These are phyloP conservation scores for Rhadina sibilatrix DNA, from an alignment of 2,113 vertebrate species.

Conservation along the genomic window DNA sequence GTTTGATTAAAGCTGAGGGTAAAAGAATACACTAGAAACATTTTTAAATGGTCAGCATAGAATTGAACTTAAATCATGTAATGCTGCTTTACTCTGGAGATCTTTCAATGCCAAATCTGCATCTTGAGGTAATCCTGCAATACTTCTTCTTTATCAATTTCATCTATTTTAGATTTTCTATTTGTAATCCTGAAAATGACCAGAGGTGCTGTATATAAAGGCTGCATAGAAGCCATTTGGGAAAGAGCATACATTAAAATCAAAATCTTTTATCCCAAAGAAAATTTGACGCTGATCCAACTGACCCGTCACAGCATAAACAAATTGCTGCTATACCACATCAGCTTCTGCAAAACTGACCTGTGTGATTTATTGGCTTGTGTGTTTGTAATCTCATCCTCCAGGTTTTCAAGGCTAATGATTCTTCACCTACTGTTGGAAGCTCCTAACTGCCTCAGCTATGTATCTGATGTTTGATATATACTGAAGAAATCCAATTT, in stretches of 20 bases:
- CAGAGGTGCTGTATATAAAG: neutral
- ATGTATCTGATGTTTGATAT: neutral
- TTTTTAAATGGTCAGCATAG: neutral
- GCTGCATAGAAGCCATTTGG: neutral
- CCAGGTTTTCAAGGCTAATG: constrained; percentile 17
- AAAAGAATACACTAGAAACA: neutral
- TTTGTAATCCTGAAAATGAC: constrained; percentile 2
- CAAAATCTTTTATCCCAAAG: neutral
- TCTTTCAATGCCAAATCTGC: neutral
- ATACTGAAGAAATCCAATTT: neutral
- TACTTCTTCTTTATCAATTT: constrained; percentile 23
- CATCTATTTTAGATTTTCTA: neutral
- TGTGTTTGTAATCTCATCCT: constrained; percentile 23
- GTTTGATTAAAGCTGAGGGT: neutral
- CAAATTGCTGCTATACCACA: neutral
- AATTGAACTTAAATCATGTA: neutral
- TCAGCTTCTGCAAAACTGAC: neutral
- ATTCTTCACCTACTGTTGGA: neutral
- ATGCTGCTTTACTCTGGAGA: neutral
- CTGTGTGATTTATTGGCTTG: constrained; percentile 24
- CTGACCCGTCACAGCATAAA: neutral
- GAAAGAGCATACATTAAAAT: neutral
- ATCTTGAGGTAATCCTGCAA: neutral
- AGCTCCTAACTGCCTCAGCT: neutral
- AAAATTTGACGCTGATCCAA: neutral